Conservation (phyloP, 2,888 invertebrate genomes). For the Pandemis cinnamomeana region DNA sequence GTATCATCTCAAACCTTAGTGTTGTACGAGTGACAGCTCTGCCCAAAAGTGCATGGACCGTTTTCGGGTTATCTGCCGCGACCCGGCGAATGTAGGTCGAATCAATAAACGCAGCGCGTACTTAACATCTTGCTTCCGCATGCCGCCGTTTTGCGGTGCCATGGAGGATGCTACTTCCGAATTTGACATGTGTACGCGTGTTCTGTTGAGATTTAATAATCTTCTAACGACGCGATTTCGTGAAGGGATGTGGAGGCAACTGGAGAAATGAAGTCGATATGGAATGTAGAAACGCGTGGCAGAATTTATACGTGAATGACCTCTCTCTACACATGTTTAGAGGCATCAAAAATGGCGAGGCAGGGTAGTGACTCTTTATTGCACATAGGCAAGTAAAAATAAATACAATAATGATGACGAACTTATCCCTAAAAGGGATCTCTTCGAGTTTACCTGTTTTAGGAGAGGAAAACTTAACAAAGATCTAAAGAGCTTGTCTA, state of each 20-base stretch:
- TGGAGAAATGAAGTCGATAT: no score
- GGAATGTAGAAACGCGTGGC: no score
- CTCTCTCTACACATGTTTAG: no score
- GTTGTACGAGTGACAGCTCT: not conserved
- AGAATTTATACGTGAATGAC: no score
- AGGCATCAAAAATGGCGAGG: no score
- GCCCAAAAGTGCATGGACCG: conserved; percentile 19
- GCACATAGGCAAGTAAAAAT: no score
- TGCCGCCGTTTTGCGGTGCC: conserved; percentile 6
- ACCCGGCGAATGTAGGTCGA: conserved; percentile 57
- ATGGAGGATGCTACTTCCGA: conserved; percentile 18
- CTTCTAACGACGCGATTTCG: not conserved
- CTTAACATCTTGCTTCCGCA: conserved; percentile 45
- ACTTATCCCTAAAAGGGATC: no score
- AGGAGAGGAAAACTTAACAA: no score
- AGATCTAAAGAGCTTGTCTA: no score
- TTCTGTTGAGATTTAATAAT: not conserved
- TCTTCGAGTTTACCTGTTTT: no score
- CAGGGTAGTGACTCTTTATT: no score
- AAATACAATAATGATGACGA: no score
- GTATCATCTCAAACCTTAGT: not conserved
- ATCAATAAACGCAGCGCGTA: conserved; percentile 58
- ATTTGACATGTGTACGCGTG: not conserved
- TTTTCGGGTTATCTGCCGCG: conserved; percentile 49
- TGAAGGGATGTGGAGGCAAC: not conserved